phyloP scores from a whole-genome alignment of 2,797 vertebrate species.

The Peromyscus aztecus region DNA sequence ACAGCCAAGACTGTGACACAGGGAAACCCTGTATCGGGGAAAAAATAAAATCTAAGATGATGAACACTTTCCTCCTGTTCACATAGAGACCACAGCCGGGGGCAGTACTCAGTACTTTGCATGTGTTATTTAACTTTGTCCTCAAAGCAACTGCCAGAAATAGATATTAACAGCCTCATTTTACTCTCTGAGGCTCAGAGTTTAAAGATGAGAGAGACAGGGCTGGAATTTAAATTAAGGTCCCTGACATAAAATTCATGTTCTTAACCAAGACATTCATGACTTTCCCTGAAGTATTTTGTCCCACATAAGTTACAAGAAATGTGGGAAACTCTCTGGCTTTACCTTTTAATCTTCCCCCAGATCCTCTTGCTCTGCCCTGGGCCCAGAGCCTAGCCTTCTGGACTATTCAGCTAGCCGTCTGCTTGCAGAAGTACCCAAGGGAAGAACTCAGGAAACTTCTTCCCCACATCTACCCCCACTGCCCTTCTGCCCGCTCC shows the following conservation, averaged over 20 bases:
- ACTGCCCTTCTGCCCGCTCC: not conserved
- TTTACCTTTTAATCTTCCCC: not conserved
- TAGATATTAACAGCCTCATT: constrained; percentile 53
- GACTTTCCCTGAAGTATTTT: constrained; percentile 6
- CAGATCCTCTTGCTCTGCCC: not conserved
- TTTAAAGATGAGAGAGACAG: constrained; percentile 32
- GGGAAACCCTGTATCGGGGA: not conserved
- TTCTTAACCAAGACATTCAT: not conserved
- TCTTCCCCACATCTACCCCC: not conserved
- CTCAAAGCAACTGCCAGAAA: constrained; percentile 62
- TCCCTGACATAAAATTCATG: constrained; percentile 35
- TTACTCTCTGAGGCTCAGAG: constrained; percentile 21
- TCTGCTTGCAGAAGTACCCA: not conserved
- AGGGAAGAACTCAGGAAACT: not conserved
- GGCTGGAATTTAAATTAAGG: constrained; percentile 40
- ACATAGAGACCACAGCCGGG: not conserved
- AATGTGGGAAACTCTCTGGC: not conserved
- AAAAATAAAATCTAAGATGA: not conserved
- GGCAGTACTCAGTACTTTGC: not conserved
- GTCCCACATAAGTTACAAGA: not conserved
- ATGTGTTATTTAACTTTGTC: constrained; percentile 58
- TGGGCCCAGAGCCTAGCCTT: not conserved
- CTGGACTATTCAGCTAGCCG: not conserved
- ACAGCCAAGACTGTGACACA: not conserved
- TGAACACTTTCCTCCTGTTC: not conserved